Percentiles rank a stretch among this genome's conserved stretches.
Conservation (phyloP, 2,797 vertebrate species). For the Zalophus californianus region DNA sequence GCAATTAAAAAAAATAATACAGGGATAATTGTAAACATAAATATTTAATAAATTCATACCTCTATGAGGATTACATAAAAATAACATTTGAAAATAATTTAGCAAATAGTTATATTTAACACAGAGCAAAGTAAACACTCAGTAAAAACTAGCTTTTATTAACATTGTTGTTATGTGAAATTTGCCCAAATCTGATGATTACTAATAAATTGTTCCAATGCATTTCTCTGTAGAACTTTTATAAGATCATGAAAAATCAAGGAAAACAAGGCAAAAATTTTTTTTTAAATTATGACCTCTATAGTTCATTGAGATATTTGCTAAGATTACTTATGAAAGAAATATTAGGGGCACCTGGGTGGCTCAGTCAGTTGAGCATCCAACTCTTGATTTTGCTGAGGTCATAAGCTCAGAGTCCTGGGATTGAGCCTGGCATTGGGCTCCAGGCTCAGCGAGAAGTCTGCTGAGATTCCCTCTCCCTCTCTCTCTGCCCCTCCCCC, state of each 20-base stretch:
- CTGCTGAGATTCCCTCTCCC: background rate
- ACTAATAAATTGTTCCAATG: background rate
- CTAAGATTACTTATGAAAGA: constrained; percentile 19
- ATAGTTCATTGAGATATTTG: background rate
- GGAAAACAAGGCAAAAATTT: background rate
- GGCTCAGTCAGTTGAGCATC: background rate
- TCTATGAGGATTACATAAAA: background rate
- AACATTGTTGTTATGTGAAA: background rate
- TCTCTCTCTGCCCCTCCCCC: background rate
- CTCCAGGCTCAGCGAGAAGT: background rate
- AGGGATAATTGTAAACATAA: background rate
- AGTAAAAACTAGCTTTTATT: background rate
- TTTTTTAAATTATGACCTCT: background rate
- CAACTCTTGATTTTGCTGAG: background rate
- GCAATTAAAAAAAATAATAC: background rate
- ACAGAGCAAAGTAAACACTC: background rate
- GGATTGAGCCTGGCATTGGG: background rate
- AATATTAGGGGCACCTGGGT: background rate
- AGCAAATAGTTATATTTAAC: background rate
- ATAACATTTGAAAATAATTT: constrained; percentile 26
- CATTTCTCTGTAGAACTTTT: background rate
- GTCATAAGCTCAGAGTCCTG: background rate
- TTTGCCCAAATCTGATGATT: background rate
- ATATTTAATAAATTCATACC: background rate
- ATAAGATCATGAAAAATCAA: constrained; percentile 31